phyloP scores from a whole-genome alignment of 2,888 invertebrate species.

The Opisthograptis luteolata region DNA sequence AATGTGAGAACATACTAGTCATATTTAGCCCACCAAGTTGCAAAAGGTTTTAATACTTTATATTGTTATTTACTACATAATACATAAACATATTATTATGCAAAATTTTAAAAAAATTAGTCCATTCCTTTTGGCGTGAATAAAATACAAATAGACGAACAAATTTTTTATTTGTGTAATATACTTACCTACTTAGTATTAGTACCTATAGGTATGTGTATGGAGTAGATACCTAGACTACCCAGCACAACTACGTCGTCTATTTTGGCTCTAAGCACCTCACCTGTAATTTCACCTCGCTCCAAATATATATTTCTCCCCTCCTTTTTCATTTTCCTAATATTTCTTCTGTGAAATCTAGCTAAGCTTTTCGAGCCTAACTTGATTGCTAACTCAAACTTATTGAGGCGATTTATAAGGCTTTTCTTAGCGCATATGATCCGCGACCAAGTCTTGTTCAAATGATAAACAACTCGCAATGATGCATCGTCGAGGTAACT shows the following conservation, averaged over 20 bases:
- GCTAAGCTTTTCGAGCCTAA: constrained; percentile 62
- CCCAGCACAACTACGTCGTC: neutral
- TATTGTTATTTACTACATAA: too few species aligned
- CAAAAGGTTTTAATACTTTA: too few species aligned
- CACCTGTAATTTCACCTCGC: constrained; percentile 48
- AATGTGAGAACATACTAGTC: too few species aligned
- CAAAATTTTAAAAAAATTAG: too few species aligned
- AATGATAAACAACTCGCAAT: constrained; percentile 52
- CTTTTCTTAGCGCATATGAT: constrained; percentile 60
- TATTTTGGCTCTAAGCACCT: neutral
- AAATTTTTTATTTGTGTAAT: too few species aligned
- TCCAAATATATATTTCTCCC: constrained; percentile 54
- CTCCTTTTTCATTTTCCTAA: constrained; percentile 45
- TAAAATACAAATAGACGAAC: too few species aligned
- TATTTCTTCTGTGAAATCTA: constrained; percentile 56
- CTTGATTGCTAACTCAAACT: constrained; percentile 59
- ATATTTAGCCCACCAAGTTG: too few species aligned
- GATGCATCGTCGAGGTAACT: constrained; percentile 67
- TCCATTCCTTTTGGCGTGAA: too few species aligned
- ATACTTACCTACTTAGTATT: too few species aligned
- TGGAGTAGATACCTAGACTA: too few species aligned
- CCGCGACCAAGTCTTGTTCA: constrained; percentile 56
- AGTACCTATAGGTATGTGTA: too few species aligned
- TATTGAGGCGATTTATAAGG: constrained; percentile 58
- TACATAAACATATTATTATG: too few species aligned